These are phyloP conservation scores for Takifugu ocellatus DNA, from an alignment of 2,797 vertebrate species.

Conservation along the genomic window DNA sequence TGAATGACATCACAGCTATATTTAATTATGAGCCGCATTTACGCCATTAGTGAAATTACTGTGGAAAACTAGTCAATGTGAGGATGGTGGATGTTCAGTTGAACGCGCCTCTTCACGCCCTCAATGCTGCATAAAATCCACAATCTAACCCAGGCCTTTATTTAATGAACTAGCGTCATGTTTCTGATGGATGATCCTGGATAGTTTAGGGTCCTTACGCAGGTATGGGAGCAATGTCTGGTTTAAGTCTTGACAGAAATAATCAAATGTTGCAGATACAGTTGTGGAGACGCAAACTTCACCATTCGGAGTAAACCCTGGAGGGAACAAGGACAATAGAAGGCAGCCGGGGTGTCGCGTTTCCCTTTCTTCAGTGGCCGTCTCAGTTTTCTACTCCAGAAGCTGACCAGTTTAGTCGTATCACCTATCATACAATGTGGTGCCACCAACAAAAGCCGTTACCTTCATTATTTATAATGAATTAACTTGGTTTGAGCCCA, in stretches of 20 bases:
- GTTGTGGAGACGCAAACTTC: constrained; percentile 9
- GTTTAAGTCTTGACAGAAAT: constrained; percentile 1
- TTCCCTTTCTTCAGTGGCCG: constrained; percentile 27
- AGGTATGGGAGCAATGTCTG: not conserved
- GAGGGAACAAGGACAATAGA: constrained; percentile 20
- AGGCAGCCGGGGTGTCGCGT: constrained; percentile 27
- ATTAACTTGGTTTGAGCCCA: not conserved
- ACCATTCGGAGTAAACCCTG: constrained; percentile 26
- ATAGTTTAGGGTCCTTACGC: constrained; percentile 4
- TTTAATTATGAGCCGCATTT: too few relatives aligned
- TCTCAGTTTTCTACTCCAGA: constrained; percentile 15
- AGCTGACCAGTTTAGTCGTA: constrained; percentile 4
- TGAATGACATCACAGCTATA: too few relatives aligned
- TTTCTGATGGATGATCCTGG: constrained; percentile 27
- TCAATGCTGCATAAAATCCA: constrained; percentile 13
- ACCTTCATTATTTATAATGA: not conserved
- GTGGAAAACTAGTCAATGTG: too few relatives aligned
- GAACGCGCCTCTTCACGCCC: constrained; percentile 9
- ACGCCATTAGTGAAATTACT: too few relatives aligned
- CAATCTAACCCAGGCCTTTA: constrained; percentile 17
- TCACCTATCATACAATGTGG: not conserved
- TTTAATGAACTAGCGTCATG: constrained; percentile 37
- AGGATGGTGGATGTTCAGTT: too few relatives aligned
- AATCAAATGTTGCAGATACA: constrained; percentile 2
- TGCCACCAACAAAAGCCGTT: not conserved